These are phyloP conservation scores for Bubo bubo DNA, from an alignment of 2,113 vertebrate genomes.

Conservation along the genomic window DNA sequence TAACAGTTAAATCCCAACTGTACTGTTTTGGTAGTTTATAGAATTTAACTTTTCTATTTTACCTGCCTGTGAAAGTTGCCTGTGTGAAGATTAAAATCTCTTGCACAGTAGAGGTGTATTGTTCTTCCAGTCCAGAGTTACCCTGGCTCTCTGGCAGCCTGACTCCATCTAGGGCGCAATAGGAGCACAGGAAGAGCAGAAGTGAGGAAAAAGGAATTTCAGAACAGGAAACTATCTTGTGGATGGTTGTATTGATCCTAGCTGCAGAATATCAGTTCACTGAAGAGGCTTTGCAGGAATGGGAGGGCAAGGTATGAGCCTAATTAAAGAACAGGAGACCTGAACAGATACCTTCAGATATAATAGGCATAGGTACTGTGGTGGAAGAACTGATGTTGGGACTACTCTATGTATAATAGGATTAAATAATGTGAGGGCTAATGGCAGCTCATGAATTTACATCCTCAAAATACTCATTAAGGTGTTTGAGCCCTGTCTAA, in stretches of 20 bases:
- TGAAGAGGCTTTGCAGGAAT: background rate
- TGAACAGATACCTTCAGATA: background rate
- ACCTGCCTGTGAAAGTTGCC: background rate
- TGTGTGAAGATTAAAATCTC: background rate
- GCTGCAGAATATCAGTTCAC: background rate
- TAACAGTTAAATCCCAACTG: background rate
- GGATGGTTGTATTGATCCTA: background rate
- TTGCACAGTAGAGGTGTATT: background rate
- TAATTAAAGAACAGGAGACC: background rate
- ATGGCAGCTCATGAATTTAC: background rate
- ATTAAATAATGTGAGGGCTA: background rate
- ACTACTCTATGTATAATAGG: background rate
- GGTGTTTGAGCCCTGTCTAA: background rate
- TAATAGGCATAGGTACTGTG: background rate
- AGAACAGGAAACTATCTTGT: background rate
- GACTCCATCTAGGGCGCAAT: background rate
- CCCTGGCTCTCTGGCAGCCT: background rate
- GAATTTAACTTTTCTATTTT: background rate
- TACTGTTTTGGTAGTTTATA: background rate
- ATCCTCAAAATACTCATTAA: background rate
- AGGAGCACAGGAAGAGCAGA: background rate
- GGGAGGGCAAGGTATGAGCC: background rate
- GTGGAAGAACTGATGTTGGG: background rate
- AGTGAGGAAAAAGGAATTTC: background rate
- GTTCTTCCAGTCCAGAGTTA: background rate